Evolutionary conservation across 64 coral and sea anemone genomes (phyloP).

Genomic region (Montipora capricornis): DNA sequence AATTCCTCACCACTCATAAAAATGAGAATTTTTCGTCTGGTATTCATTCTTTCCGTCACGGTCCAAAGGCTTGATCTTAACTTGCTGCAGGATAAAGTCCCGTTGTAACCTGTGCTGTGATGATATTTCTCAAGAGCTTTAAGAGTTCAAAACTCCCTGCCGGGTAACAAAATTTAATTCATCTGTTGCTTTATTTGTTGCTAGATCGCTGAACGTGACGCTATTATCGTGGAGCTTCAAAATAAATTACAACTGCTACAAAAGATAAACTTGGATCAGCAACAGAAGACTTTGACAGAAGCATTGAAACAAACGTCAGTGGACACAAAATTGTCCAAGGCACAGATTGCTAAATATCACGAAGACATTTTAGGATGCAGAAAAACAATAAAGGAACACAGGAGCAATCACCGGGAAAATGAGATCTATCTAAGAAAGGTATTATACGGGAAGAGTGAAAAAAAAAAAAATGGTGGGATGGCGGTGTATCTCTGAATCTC

Average conservation of each 20-base stretch:
- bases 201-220: slow-evolving; percentile 76
- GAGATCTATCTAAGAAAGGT: slow-evolving; percentile 91
- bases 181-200: not conserved
- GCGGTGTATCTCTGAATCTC: too few species aligned
- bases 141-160: too few species aligned
- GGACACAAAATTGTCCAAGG: slow-evolving; percentile 61
- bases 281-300: slow-evolving; percentile 73
- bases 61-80: too few species aligned
- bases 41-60: too few species aligned
- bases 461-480: too few species aligned
- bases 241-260: slow-evolving; percentile 74
- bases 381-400: slow-evolving; percentile 17
- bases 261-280: slow-evolving; percentile 70
- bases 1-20: too few species aligned
- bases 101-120: too few species aligned
- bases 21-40: too few species aligned
- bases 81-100: too few species aligned
- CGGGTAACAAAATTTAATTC: too few species aligned
- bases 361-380: slow-evolving; percentile 64
- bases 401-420: slow-evolving; percentile 51
- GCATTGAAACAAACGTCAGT: slow-evolving; percentile 70
- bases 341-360: slow-evolving; percentile 8
- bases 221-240: slow-evolving; percentile 44
- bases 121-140: too few species aligned
- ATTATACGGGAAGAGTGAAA: not conserved